phyloP scores from a whole-genome alignment of 2,888 invertebrate species.

The Neoaliturus tenellus region DNA sequence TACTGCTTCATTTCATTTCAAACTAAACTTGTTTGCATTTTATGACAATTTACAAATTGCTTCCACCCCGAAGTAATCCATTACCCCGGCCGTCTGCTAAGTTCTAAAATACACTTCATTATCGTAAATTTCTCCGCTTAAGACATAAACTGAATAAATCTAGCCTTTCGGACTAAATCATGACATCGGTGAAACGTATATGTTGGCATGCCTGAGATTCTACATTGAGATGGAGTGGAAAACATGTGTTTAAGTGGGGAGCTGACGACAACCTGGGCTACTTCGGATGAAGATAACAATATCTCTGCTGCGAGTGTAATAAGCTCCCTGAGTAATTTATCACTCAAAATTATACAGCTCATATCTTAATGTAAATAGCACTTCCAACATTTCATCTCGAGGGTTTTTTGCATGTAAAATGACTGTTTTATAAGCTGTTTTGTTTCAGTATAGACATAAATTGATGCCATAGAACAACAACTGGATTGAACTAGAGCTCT shows the following conservation, averaged over 20 bases:
- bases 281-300: conserved; percentile 10
- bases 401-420: not conserved
- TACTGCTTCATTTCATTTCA: conserved; percentile 33
- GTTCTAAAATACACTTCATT: conserved; percentile 43
- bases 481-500: too few species aligned
- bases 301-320: not conserved
- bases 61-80: not conserved
- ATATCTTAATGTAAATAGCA: not conserved
- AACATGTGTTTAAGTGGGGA: conserved; percentile 9
- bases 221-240: not conserved
- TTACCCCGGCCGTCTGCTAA: not conserved
- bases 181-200: conserved; percentile 43
- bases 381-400: not conserved
- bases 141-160: conserved; percentile 21
- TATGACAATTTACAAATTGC: conserved; percentile 53
- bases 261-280: not conserved
- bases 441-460: too few species aligned
- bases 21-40: conserved; percentile 48
- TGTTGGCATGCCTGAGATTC: conserved; percentile 16
- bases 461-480: too few species aligned
- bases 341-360: not conserved
- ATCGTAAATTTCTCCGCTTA: not conserved
- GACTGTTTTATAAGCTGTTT: not conserved
- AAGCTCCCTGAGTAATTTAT: not conserved
- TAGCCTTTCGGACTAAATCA: conserved; percentile 27